These are phyloP conservation scores for Siphamia tubifer DNA, from an alignment of 2,113 vertebrate species.

Conservation along the genomic window DNA sequence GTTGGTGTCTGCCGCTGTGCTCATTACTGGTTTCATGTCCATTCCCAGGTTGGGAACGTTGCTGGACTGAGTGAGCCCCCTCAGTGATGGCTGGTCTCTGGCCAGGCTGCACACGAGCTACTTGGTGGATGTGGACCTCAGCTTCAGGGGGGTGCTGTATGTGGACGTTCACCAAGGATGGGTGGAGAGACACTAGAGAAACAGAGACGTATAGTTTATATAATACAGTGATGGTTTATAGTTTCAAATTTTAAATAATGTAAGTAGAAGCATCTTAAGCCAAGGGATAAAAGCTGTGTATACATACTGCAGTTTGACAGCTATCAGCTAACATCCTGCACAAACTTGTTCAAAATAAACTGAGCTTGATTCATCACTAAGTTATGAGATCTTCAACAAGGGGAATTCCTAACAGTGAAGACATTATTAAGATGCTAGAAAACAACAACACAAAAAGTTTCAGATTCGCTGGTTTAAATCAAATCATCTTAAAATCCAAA, in stretches of 20 bases:
- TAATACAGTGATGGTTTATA: constrained; percentile 18
- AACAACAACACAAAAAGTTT: constrained; percentile 39
- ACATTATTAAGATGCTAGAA: constrained; percentile 19
- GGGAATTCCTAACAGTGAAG: constrained; percentile 38
- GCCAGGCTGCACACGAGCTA: constrained; percentile 77
- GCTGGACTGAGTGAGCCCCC: constrained; percentile 79
- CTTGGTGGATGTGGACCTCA: constrained; percentile 80
- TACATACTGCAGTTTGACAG: constrained; percentile 14
- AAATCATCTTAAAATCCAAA: constrained; percentile 48
- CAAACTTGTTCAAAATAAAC: constrained; percentile 26
- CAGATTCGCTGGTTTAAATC: constrained; percentile 51
- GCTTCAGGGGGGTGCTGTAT: constrained; percentile 82
- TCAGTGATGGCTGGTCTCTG: constrained; percentile 72
- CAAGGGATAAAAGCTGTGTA: constrained; percentile 40
- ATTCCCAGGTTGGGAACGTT: constrained; percentile 75
- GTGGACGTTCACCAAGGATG: constrained; percentile 83
- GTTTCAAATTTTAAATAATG: neutral
- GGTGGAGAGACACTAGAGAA: constrained; percentile 73
- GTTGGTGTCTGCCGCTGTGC: constrained; percentile 43
- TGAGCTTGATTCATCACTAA: constrained; percentile 11
- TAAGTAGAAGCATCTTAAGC: constrained; percentile 11
- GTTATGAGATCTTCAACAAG: constrained; percentile 22
- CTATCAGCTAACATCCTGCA: constrained; percentile 27
- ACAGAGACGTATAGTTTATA: constrained; percentile 34
- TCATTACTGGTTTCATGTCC: constrained; percentile 43